Base-by-base conservation (phyloP, 2,113 vertebrate genomes). In the Limnothrissa miodon region DNA sequence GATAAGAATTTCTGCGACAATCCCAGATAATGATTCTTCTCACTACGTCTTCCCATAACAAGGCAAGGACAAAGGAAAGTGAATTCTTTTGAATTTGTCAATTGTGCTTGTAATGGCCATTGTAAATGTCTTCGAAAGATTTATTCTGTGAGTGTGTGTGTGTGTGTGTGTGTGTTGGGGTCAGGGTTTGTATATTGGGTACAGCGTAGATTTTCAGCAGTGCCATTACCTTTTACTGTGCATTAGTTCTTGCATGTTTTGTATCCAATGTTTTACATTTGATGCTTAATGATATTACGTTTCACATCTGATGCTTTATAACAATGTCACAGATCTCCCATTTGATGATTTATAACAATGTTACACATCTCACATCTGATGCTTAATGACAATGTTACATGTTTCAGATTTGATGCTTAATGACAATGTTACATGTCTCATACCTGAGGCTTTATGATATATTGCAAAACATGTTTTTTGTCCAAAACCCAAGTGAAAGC, bases 101-200 rank as follows among this genome's bases (percentile, higher is more conserved):
- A 15, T 70, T 70, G 62, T 33, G 29, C 13, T 70, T 36, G 66
- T 36, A 13, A 70, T 36, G 2, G 66, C 66, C 33, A 74, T 74
- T 74, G 1, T 11, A 66, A 70, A 23, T 56, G 85, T 86, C 45
- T 17, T 45, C 85, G 84, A 90, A 48, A 15, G 13, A 48, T 15
- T 13, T 17, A 89, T 86, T 80, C 82, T 59, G 39, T 81, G 80
- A 62, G 80, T 59, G 53, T 81, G 51, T 81, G 53, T 56, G 59
- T 66, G 7, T 11, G 21, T 19, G 2, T 9, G 15, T 13, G 2
- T 48, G 10, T 13, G 15, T 11, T 1, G 7, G 46, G 46, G 10
- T 10, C 59, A 29, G 29, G 23, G 23, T 25, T 62, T 74, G 36
- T 36, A 70, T 70, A 8, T 29, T 15, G 62, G 8, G 9, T 10